phyloP scores from a whole-genome alignment of 2,113 vertebrate genomes.

The Mormoops blainvillei region DNA sequence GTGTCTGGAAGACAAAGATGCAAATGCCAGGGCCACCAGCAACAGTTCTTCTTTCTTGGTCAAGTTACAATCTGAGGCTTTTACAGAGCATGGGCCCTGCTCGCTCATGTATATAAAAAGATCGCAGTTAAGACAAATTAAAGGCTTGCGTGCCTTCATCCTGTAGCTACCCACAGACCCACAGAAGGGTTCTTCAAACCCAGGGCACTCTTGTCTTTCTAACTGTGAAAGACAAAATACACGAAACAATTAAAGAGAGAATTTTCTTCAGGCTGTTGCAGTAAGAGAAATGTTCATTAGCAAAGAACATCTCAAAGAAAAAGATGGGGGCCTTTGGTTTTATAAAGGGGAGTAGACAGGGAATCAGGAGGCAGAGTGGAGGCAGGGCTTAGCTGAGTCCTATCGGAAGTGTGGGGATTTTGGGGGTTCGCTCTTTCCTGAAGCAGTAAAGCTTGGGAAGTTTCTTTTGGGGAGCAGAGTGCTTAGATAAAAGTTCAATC shows the following conservation, averaged over 20 bases:
- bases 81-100: not conserved
- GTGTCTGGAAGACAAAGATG: not conserved
- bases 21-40: not conserved
- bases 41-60: not conserved
- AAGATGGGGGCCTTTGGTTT: not conserved
- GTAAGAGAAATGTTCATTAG: slow-evolving; percentile 10
- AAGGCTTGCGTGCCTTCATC: not conserved
- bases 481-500: not conserved
- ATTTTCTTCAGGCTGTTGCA: not conserved
- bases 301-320: not conserved
- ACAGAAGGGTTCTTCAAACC: not conserved
- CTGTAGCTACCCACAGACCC: not conserved
- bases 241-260: not conserved
- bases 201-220: not conserved
- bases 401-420: not conserved
- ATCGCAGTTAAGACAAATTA: not conserved
- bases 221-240: not conserved
- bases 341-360: not conserved
- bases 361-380: not conserved
- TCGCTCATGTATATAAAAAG: not conserved
- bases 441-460: not conserved
- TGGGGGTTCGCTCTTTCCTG: not conserved
- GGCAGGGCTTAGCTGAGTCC: not conserved
- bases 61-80: not conserved
- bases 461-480: not conserved